These are phyloP conservation scores for Hanleya hanleyi DNA, from an alignment of 2,888 invertebrate genomes.

Conservation along the genomic window DNA sequence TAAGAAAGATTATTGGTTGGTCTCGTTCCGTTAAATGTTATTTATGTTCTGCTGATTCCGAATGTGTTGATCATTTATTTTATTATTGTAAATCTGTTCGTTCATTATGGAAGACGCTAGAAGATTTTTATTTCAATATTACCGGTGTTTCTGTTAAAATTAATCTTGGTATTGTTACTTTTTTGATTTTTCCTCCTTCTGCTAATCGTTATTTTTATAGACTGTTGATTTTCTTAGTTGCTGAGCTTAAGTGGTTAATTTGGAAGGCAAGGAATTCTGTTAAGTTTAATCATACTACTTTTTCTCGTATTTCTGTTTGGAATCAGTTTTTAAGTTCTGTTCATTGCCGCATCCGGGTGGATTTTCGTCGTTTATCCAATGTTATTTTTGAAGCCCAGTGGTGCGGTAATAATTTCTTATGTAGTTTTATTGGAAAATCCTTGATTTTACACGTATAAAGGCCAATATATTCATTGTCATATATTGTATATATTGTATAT, in stretches of 20 bases:
- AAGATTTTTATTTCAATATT: background rate
- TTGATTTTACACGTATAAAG: background rate
- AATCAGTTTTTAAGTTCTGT: background rate
- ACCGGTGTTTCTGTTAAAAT: background rate
- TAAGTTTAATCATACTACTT: background rate
- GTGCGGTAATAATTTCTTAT: background rate
- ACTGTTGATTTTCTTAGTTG: background rate
- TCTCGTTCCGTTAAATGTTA: background rate
- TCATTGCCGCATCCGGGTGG: background rate
- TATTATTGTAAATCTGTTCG: background rate
- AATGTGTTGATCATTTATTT: background rate
- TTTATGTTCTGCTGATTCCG: background rate
- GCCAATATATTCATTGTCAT: too few relatives aligned
- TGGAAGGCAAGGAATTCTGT: background rate
- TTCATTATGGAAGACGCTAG: background rate
- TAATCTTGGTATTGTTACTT: background rate
- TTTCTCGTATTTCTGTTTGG: background rate
- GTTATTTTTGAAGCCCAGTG: background rate
- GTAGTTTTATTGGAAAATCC: background rate
- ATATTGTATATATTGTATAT: too few relatives aligned
- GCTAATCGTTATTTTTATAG: background rate
- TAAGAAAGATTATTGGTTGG: background rate
- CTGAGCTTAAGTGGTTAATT: background rate
- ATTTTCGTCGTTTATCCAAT: background rate
- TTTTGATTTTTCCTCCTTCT: background rate